Evolutionary conservation across 2,888 invertebrate genomes (phyloP).

Genomic region (Nymphalis c-album): DNA sequence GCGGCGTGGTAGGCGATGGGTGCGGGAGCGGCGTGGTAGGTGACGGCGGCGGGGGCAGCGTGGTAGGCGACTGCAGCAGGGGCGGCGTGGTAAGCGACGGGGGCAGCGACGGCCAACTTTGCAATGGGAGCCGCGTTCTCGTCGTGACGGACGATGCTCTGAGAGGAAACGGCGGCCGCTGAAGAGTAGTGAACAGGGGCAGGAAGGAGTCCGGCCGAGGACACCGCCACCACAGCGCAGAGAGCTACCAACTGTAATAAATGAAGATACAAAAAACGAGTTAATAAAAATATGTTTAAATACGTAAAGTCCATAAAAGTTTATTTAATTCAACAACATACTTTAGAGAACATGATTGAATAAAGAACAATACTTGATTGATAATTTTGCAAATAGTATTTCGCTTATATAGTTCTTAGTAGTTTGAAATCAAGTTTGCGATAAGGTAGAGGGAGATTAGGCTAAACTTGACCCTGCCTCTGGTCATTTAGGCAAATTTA

Average conservation of each 20-base stretch:
- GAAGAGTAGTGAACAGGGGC: too few species aligned
- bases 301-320: neutral
- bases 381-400: conserved; percentile 17
- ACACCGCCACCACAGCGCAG: too few species aligned
- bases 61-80: too few species aligned
- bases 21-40: too few species aligned
- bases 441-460: conserved; percentile 19
- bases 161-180: too few species aligned
- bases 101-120: conserved; percentile 41
- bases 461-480: conserved; percentile 30
- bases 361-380: conserved; percentile 39
- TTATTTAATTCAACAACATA: conserved; percentile 47
- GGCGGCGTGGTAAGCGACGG: conserved; percentile 31
- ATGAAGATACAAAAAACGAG: neutral
- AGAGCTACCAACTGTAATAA: conserved; percentile 50
- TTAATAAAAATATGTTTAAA: neutral
- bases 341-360: conserved; percentile 68
- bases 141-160: too few species aligned
- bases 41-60: too few species aligned
- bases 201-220: too few species aligned
- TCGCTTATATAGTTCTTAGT: conserved; percentile 53
- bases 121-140: conserved; percentile 28
- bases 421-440: conserved; percentile 14
- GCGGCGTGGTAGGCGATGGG: too few species aligned
- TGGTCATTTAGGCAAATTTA: conserved; percentile 1